These are phyloP conservation scores for Neoascia interrupta DNA, from an alignment of 2,888 invertebrate genomes.

Conservation along the genomic window DNA sequence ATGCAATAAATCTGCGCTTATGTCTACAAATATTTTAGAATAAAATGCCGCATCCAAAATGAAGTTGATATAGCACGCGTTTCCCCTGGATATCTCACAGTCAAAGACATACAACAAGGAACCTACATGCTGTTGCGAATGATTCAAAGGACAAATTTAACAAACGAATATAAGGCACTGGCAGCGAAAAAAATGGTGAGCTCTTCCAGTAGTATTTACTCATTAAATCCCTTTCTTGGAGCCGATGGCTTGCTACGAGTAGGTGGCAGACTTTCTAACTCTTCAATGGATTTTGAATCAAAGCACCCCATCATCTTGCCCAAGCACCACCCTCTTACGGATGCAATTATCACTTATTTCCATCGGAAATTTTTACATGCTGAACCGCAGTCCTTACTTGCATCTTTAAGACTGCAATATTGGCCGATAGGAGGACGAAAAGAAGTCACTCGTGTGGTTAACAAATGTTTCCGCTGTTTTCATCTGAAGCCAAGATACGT, in stretches of 20 bases:
- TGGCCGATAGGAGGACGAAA: slow-evolving; percentile 49
- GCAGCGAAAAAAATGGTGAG: slow-evolving; percentile 5
- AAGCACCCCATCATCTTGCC: slow-evolving; percentile 32
- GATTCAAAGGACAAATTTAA: slow-evolving; percentile 13
- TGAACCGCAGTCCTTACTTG: slow-evolving; percentile 9
- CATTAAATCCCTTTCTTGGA: slow-evolving; percentile 34
- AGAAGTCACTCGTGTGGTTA: slow-evolving; percentile 39
- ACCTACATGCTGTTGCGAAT: slow-evolving; percentile 11
- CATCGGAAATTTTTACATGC: slow-evolving; percentile 53
- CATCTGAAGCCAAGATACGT: neutral
- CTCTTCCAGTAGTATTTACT: slow-evolving; percentile 17
- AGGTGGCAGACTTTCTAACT: slow-evolving; percentile 34
- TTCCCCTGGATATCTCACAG: neutral
- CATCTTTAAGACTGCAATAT: slow-evolving; percentile 57
- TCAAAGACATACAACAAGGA: slow-evolving; percentile 14
- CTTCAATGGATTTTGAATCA: neutral
- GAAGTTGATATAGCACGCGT: neutral
- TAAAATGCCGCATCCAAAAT: no score
- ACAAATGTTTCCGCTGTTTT: slow-evolving; percentile 26
- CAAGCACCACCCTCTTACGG: slow-evolving; percentile 45
- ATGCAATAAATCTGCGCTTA: slow-evolving; percentile 7
- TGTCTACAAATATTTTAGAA: no score
- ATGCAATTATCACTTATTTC: slow-evolving; percentile 43
- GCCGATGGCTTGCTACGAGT: slow-evolving; percentile 36
- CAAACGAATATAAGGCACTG: slow-evolving; percentile 20